These are phyloP conservation scores for Euzophera pinguis DNA, from an alignment of 2,888 invertebrate species.

Conservation along the genomic window DNA sequence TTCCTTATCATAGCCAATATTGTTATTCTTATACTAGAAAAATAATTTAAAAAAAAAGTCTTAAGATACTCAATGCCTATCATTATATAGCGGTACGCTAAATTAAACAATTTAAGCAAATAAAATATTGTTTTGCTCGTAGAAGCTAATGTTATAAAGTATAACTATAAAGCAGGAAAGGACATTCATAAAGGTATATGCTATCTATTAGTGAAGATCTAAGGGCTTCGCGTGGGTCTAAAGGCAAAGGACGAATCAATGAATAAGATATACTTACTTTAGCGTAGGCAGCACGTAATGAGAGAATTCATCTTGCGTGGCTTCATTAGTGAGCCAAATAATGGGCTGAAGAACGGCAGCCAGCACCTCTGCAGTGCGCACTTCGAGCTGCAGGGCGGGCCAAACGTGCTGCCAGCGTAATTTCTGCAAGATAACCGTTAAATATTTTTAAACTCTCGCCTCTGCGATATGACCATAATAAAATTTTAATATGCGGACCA, in stretches of 20 bases:
- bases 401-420: conserved; percentile 96
- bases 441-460: background rate
- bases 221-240: background rate
- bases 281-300: conserved; percentile 90
- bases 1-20: conserved; percentile 6
- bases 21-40: background rate
- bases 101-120: no score
- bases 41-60: background rate
- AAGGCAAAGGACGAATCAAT: background rate
- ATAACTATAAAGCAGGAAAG: no score
- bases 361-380: conserved; percentile 91
- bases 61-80: no score
- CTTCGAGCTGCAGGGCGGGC: conserved; percentile 92
- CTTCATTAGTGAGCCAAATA: conserved; percentile 89
- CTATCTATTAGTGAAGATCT: background rate
- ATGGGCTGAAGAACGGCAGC: conserved; percentile 92
- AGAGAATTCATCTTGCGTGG: conserved; percentile 88
- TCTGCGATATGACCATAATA: no score
- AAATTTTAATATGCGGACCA: no score
- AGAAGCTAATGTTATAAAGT: no score
- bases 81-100: no score
- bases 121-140: no score
- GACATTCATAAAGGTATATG: background rate
- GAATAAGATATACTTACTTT: conserved; percentile 80
- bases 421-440: conserved; percentile 84